Evolutionary conservation across 2,888 invertebrate genomes (phyloP).

Genomic region (Trachelus troglodyta): DNA sequence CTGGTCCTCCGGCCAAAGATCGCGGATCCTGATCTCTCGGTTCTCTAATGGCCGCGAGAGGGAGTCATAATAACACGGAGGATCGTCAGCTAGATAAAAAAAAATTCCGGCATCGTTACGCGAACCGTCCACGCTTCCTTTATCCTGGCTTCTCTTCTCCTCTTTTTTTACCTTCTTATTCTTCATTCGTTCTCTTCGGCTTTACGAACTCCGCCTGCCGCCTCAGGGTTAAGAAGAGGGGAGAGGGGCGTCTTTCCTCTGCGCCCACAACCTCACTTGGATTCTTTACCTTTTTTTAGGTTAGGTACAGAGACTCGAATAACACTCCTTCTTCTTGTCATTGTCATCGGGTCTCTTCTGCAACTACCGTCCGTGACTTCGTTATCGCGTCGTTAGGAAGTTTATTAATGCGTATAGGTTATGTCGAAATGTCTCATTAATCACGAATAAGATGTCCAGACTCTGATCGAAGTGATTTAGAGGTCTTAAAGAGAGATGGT

Average conservation of each 20-base stretch:
- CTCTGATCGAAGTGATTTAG: conserved; percentile 7
- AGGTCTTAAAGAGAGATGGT: conserved; percentile 24
- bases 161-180: not conserved
- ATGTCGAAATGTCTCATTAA: not conserved
- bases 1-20: not conserved
- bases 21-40: not conserved
- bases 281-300: not conserved
- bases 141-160: conserved; percentile 12
- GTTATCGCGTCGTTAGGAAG: not conserved
- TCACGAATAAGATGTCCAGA: not conserved
- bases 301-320: not conserved
- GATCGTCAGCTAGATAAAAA: not conserved
- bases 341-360: not conserved
- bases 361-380: not conserved
- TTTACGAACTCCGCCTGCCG: not conserved
- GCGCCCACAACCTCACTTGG: not conserved
- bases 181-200: not conserved
- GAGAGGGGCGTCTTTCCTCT: not conserved
- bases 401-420: not conserved
- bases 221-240: not conserved
- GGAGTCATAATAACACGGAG: not conserved
- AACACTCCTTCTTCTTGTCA: not conserved
- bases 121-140: conserved; percentile 3
- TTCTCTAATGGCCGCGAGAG: not conserved
- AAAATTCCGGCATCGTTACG: not conserved